phyloP scores from a whole-genome alignment of 2,888 invertebrate genomes.

The Drosophila paranaensis region DNA sequence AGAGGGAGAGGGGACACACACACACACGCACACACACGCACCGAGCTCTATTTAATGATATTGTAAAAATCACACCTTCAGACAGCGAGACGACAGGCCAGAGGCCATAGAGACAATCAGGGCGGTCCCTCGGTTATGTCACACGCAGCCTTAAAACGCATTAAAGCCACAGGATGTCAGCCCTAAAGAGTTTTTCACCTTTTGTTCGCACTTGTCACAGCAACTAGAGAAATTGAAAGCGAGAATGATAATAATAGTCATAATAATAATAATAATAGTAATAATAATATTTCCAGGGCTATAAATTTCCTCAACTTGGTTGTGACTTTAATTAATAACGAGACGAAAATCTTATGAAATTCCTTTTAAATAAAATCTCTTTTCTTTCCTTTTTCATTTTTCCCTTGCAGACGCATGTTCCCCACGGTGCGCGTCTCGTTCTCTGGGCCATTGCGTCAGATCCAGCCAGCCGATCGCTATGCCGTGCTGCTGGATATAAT shows the following conservation, averaged over 20 bases:
- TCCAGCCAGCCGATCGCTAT: slow-evolving; percentile 93
- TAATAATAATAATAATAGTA: slow-evolving; percentile 49
- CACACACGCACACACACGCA: no score
- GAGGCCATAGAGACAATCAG: slow-evolving; percentile 58
- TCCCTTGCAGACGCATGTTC: slow-evolving; percentile 94
- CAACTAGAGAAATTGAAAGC: slow-evolving; percentile 15
- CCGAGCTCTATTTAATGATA: slow-evolving; percentile 69
- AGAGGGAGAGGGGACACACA: neutral
- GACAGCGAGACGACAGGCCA: slow-evolving; percentile 23
- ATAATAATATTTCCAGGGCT: slow-evolving; percentile 38
- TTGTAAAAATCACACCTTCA: slow-evolving; percentile 82
- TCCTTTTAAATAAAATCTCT: slow-evolving; percentile 34
- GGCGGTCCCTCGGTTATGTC: slow-evolving; percentile 82
- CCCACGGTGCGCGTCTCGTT: slow-evolving; percentile 98
- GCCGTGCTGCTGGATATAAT: slow-evolving; percentile 97
- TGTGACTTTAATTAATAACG: slow-evolving; percentile 52
- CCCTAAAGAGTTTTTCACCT: slow-evolving; percentile 60
- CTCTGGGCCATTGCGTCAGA: slow-evolving; percentile 87
- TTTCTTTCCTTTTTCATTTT: slow-evolving; percentile 3
- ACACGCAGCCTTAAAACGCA: slow-evolving; percentile 72
- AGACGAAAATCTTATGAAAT: slow-evolving; percentile 29
- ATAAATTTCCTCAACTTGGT: slow-evolving; percentile 53
- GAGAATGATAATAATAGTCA: slow-evolving; percentile 28
- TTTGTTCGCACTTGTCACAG: slow-evolving; percentile 72
- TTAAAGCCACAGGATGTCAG: slow-evolving; percentile 78